A percentile compares a stretch with the other conserved stretches of the same genome.
phyloP scores from a whole-genome alignment of 92 coral and sea anemone genomes.

The Paramuricea clavata region DNA sequence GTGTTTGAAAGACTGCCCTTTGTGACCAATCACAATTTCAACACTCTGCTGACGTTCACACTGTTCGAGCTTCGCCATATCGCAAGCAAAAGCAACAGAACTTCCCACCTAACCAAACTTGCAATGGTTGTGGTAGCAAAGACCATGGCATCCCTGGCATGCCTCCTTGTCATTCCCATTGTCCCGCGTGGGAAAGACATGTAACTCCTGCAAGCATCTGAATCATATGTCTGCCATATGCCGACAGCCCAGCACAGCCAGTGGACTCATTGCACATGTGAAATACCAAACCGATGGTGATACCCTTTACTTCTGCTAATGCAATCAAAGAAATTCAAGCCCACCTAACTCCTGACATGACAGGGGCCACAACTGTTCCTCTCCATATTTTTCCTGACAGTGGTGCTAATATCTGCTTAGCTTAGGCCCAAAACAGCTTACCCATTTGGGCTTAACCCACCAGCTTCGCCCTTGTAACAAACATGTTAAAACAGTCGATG shows the following conservation, averaged over 20 bases:
- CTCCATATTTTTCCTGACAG: constrained; percentile 26
- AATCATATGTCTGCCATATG: constrained; percentile 11
- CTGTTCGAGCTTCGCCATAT: constrained; percentile 13
- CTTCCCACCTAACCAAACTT: constrained; percentile 9
- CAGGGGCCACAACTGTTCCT: constrained; percentile 21
- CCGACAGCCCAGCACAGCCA: constrained; percentile 37
- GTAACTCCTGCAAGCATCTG: neutral
- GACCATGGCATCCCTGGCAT: constrained; percentile 32
- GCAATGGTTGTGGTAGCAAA: constrained; percentile 32
- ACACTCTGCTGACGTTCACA: neutral
- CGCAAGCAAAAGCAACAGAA: constrained; percentile 24
- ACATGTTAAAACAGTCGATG: constrained; percentile 10
- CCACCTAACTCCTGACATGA: constrained; percentile 5
- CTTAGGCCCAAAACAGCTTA: constrained; percentile 23
- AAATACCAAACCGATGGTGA: constrained; percentile 1
- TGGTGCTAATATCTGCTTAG: constrained; percentile 33
- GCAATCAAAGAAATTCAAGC: constrained; percentile 22
- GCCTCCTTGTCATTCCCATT: constrained; percentile 35
- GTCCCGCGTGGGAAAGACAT: constrained; percentile 29
- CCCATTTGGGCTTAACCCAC: constrained; percentile 13
- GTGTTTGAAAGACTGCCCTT: constrained; percentile 1
- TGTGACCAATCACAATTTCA: constrained; percentile 5
- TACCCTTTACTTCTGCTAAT: neutral
- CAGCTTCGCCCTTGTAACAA: constrained; percentile 33
- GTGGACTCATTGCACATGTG: constrained; percentile 19